Conservation (phyloP, 1,140 invertebrate species). For the Drosophila bocki region DNA sequence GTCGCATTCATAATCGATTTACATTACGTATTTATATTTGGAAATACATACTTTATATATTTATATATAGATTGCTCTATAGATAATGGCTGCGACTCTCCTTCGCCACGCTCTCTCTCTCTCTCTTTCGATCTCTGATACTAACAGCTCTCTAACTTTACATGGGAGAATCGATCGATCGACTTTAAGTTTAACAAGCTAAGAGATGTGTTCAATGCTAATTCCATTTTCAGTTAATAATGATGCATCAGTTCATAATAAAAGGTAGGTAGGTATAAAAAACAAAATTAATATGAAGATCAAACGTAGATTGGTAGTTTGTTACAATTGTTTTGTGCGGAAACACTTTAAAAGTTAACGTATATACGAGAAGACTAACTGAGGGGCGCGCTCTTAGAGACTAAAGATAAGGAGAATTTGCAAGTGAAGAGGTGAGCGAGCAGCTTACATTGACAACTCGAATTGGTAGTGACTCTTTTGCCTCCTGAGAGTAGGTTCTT, state of each 20-base stretch:
- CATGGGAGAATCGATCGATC: conserved; percentile 42
- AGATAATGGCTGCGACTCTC: conserved; percentile 30
- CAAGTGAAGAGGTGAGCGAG: conserved; percentile 24
- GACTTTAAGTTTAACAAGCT: conserved; percentile 45
- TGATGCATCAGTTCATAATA: conserved; percentile 25
- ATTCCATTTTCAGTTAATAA: conserved; percentile 43
- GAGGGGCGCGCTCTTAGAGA: conserved; percentile 34
- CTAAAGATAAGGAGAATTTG: conserved; percentile 23
- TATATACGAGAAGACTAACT: conserved; percentile 46
- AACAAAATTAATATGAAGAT: conserved; percentile 44
- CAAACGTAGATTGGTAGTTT: conserved; percentile 40
- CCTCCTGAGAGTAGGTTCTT: conserved; percentile 17
- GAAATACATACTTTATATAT: conserved; percentile 53
- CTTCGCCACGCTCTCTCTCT: conserved; percentile 9
- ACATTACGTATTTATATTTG: conserved; percentile 49
- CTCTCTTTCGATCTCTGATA: conserved; percentile 5
- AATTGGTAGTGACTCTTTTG: conserved; percentile 27
- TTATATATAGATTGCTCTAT: conserved; percentile 54
- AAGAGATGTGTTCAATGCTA: conserved; percentile 37
- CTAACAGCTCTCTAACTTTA: conserved; percentile 43
- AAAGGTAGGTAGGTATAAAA: conserved; percentile 42
- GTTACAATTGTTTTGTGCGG: conserved; percentile 34
- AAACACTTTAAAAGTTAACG: conserved; percentile 51
- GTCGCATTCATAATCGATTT: conserved; percentile 37
- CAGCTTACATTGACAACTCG: conserved; percentile 37